Evolutionary conservation across 92 coral and sea anemone species (phyloP), one percentile per base, ranked within the genome.

Genomic region (Epizoanthus scotinus): DNA sequence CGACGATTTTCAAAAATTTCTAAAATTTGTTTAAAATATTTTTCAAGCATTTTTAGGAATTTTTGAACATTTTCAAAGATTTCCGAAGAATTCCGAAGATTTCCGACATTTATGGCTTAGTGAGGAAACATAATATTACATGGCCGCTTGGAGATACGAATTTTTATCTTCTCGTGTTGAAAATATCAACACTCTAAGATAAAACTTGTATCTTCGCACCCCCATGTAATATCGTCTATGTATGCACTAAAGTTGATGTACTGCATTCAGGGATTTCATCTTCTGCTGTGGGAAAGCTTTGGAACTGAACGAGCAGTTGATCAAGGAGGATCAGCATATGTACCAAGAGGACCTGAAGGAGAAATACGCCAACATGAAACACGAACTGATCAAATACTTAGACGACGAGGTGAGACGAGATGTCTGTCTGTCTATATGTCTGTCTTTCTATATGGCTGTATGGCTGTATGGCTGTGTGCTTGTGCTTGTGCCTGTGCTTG

Each of bases 331-430:
- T 73, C 98, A 94, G 73, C 83, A 83, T 40, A 86, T 90, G 94
- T 94, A 94, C 79, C 98, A 94, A 49, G 98, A 92, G 64, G 98
- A 92, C 71, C 67, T 94, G 83, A 94, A 94, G 61, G 93, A 88
- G 67, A 94, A 92, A 56, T 94, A 94, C 84, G 80, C 87, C 15
- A 88, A 86, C 47, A 91, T 94, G 84, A 90, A 73, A 68, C 71
- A 83, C 14, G 94, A 94, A 79, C 94, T 94, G 13, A 83, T 91
- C 34, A 86, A 81, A 68, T 94, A 90, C 84, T 89, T 92, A 67
- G 97, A 93, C 56, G 93, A 87, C 38, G 97, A 92, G 97, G 97
- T 92, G 40, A 24, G 50, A 14, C n/a, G 21, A 12, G 1, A 10
- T 21, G 14, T 24, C 0, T 14, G 69, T n/a, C 14, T 63, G 42